Percentiles rank a stretch among this genome's conserved stretches.
These are phyloP conservation scores for Papilio helenus DNA, from an alignment of 1,140 invertebrate species.

Conservation along the genomic window DNA sequence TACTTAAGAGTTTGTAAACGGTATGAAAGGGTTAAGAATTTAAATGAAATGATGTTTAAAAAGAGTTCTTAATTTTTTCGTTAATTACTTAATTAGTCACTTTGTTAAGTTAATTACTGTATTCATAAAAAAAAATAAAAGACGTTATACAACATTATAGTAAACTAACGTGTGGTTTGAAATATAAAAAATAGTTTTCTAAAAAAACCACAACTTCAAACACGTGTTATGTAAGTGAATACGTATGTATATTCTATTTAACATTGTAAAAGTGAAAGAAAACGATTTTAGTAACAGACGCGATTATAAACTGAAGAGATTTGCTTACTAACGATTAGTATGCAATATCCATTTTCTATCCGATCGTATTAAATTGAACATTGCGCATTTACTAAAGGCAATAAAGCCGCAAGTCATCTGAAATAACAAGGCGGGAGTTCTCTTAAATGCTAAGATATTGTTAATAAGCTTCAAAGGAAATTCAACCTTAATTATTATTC, in stretches of 20 bases:
- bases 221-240: neutral
- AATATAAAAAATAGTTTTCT: neutral
- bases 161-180: neutral
- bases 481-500: slow-evolving; percentile 43
- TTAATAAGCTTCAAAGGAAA: slow-evolving; percentile 47
- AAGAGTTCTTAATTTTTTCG: no score
- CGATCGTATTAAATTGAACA: slow-evolving; percentile 44
- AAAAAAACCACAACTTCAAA: neutral
- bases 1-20: slow-evolving; percentile 53
- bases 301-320: slow-evolving; percentile 23
- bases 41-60: neutral
- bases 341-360: slow-evolving; percentile 44
- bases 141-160: neutral
- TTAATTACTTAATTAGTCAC: no score
- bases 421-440: slow-evolving; percentile 59
- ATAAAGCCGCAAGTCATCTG: slow-evolving; percentile 64
- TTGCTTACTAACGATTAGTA: slow-evolving; percentile 39
- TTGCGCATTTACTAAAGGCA: slow-evolving; percentile 45
- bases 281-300: slow-evolving; percentile 35
- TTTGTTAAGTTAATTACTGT: no score
- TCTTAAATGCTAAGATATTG: slow-evolving; percentile 52
- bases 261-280: slow-evolving; percentile 38
- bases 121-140: neutral
- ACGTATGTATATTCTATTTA: slow-evolving; percentile 6
- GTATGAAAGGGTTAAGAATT: neutral